phyloP scores from a whole-genome alignment of 2,888 invertebrate genomes.

The Spodoptera exigua region DNA sequence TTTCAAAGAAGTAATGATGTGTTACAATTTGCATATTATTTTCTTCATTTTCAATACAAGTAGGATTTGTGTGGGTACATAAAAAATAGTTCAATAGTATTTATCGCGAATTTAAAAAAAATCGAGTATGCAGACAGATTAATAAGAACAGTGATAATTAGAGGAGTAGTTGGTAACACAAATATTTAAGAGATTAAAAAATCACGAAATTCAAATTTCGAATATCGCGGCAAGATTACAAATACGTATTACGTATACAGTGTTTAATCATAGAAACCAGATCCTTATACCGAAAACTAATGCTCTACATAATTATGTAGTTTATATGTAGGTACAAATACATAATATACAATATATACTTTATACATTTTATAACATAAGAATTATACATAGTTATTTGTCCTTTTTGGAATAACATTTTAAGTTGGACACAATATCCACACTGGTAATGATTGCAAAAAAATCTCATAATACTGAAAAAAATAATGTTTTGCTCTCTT shows the following conservation, averaged over 20 bases:
- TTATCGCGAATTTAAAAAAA: no score
- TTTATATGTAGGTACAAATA: constrained; percentile 31
- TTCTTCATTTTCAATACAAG: no score
- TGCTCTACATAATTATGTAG: constrained; percentile 27
- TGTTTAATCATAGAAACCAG: constrained; percentile 14
- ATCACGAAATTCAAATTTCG: no score
- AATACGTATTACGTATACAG: constrained; percentile 27
- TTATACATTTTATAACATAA: constrained; percentile 38
- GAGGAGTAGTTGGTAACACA: no score
- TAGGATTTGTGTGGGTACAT: no score
- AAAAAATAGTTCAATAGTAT: no score
- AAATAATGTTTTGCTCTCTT: not conserved
- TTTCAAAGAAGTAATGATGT: no score
- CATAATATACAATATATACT: constrained; percentile 31
- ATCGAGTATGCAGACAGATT: no score
- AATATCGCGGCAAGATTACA: constrained; percentile 16
- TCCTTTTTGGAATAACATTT: constrained; percentile 65
- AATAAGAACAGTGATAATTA: no score
- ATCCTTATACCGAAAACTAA: constrained; percentile 19
- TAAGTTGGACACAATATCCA: constrained; percentile 28
- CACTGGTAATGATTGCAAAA: constrained; percentile 19
- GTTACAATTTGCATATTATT: no score
- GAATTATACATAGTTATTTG: constrained; percentile 66
- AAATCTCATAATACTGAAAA: constrained; percentile 28
- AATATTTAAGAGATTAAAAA: no score